Evolutionary conservation across 2,888 invertebrate genomes (phyloP), one percentile per base, ranked within the genome.

Genomic region (Digitonthophagus gazella): DNA sequence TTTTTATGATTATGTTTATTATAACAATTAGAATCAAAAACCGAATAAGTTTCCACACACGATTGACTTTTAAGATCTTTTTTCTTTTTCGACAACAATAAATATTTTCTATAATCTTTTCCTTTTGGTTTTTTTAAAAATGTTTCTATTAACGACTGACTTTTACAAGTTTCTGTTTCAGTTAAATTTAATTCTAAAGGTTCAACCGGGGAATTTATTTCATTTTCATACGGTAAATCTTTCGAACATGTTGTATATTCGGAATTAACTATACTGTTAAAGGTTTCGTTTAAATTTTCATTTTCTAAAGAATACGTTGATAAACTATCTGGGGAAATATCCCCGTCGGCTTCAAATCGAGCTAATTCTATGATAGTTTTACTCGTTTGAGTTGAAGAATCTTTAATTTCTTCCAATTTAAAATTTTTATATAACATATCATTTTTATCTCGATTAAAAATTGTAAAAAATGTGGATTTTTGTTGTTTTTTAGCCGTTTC

Each of bases 301-400:
- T 61, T 5, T 2, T 20, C 61, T 18, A 20, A 61, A n/a, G n/a
- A n/a, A n/a, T n/a, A n/a, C n/a, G n/a, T n/a, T n/a, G 71, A 71
- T 72, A 81, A 74, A 75, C 81, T 81, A 70, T 82, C 81, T 1
- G 81, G 80, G 11, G 79, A 76, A 66, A 81, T 76, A 61, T 75
- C 68, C 5, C 72, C 76, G n/a, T 44, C 11, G 8, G 66, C 72
- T 64, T 77, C 78, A 54, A 75, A 58, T 67, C 83, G 81, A 3
- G 84, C 85, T 66, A 87, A 75, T 74, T 87, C 83, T 55, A 88
- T 78, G 61, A 87, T 85, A 1, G 88, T 88, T 81, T 85, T 87
- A 73, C 87, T 87, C 0, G 88, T 88, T 79, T 88, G 88, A 5
- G 88, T 87, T 71, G 80, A 84, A 15, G 69, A 70, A 58, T 74